Evolutionary conservation across 2,888 invertebrate genomes (phyloP).

Genomic region (Melanophora roralis): DNA sequence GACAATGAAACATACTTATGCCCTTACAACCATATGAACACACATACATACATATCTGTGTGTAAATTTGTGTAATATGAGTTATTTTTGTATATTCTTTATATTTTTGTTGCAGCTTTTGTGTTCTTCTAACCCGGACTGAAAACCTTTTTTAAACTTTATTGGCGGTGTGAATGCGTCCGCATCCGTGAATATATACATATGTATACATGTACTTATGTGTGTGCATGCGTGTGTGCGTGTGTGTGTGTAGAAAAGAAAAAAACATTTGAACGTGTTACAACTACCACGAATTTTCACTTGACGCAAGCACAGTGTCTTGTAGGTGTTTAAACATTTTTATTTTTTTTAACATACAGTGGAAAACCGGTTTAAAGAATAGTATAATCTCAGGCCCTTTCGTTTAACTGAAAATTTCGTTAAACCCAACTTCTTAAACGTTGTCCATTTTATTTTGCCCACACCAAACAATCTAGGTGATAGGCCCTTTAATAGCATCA

Average conservation of each 20-base stretch:
- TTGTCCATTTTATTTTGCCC: no score
- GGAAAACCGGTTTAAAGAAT: no score
- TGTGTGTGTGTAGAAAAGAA: background rate
- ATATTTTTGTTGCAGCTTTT: slow-evolving; percentile 33
- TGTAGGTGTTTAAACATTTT: background rate
- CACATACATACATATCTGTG: background rate
- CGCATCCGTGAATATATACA: no score
- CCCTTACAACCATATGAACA: background rate
- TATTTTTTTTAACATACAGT: background rate
- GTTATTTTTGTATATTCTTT: no score
- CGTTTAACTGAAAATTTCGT: no score
- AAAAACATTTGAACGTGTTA: background rate
- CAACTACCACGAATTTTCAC: slow-evolving; percentile 22
- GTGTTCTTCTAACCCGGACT: slow-evolving; percentile 66
- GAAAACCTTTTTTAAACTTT: slow-evolving; percentile 52
- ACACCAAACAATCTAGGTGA: no score
- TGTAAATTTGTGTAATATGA: background rate
- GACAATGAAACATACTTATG: background rate
- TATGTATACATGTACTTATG: background rate
- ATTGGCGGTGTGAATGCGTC: no score
- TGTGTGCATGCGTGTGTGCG: background rate
- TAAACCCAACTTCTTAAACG: no score
- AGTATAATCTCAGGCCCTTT: no score
- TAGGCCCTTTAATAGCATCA: no score
- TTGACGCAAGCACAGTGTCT: slow-evolving; percentile 47